These are phyloP conservation scores for Cataglyphis hispanica DNA, from an alignment of 1,140 invertebrate species.

Conservation along the genomic window DNA sequence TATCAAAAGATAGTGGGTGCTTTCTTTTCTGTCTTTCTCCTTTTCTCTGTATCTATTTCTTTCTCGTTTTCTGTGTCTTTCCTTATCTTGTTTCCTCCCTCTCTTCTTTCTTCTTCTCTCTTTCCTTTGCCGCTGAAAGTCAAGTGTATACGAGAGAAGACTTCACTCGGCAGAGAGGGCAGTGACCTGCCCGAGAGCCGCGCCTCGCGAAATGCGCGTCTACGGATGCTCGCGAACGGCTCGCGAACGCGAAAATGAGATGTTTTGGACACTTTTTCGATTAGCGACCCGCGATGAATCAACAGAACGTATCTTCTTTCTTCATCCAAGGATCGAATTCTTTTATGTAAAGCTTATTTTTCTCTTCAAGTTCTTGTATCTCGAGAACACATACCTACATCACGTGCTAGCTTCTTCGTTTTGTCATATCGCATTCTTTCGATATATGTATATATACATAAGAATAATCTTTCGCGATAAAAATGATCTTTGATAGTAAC, in stretches of 20 bases:
- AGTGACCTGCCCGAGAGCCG: constrained; percentile 86
- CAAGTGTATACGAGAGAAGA: constrained; percentile 74
- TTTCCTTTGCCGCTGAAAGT: constrained; percentile 69
- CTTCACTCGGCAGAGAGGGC: constrained; percentile 77
- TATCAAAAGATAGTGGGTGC: constrained; percentile 54
- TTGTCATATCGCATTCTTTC: constrained; percentile 12
- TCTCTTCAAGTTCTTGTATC: constrained; percentile 11
- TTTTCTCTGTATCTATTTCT: constrained; percentile 28
- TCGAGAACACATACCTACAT: background rate
- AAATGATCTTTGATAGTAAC: background rate
- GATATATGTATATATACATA: too few relatives aligned
- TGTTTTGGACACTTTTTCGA: constrained; percentile 23
- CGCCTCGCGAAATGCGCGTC: constrained; percentile 83
- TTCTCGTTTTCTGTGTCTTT: constrained; percentile 3
- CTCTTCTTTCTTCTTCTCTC: constrained; percentile 38
- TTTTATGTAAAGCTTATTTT: constrained; percentile 6
- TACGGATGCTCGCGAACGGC: constrained; percentile 81
- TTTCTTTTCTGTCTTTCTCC: constrained; percentile 37
- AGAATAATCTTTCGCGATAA: background rate
- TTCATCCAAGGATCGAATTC: background rate
- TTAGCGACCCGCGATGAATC: background rate
- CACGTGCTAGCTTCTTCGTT: constrained; percentile 26
- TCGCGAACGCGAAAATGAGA: constrained; percentile 68
- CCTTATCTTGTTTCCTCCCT: background rate
- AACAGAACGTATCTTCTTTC: background rate